Evolutionary conservation across 2,888 invertebrate genomes (phyloP).

Genomic region (Tridacna gigas): DNA sequence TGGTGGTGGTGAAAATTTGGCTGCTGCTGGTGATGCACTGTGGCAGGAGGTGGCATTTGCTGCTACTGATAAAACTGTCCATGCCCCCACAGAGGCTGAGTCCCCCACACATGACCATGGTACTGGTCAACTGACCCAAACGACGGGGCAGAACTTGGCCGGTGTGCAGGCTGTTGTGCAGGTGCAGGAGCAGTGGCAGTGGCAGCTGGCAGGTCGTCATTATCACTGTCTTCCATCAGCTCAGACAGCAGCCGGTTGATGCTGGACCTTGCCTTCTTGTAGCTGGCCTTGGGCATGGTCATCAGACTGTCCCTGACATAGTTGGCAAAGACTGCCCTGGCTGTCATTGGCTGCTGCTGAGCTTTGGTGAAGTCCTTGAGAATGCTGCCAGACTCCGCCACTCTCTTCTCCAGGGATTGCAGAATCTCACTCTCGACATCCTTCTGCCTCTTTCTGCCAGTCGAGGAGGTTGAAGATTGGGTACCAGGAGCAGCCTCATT

Average conservation of each 20-base stretch:
- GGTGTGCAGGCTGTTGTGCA: not conserved
- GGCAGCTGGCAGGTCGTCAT: not conserved
- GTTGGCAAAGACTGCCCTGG: slow-evolving; percentile 6
- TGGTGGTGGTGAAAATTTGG: not conserved
- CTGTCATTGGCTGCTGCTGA: slow-evolving; percentile 14
- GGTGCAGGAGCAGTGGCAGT: too few species aligned
- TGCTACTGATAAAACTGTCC: slow-evolving; percentile 5
- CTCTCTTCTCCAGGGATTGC: slow-evolving; percentile 3
- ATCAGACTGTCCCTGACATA: slow-evolving; percentile 11
- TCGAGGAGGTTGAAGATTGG: not conserved
- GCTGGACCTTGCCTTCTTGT: slow-evolving; percentile 17
- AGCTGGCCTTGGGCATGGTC: slow-evolving; percentile 20
- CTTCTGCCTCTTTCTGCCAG: not conserved
- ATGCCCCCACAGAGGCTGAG: slow-evolving; percentile 8
- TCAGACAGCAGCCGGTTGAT: slow-evolving; percentile 24
- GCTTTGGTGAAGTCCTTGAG: slow-evolving; percentile 11
- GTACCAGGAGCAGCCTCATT: not conserved
- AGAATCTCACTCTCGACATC: not conserved
- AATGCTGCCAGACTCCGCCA: slow-evolving; percentile 9
- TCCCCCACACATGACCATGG: not conserved
- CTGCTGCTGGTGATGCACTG: slow-evolving; percentile 1
- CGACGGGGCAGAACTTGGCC: slow-evolving; percentile 5
- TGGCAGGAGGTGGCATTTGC: not conserved
- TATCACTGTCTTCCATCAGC: not conserved
- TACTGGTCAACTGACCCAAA: not conserved